phyloP scores from a whole-genome alignment of 2,797 vertebrate genomes.

The Oryzias sinensis region DNA sequence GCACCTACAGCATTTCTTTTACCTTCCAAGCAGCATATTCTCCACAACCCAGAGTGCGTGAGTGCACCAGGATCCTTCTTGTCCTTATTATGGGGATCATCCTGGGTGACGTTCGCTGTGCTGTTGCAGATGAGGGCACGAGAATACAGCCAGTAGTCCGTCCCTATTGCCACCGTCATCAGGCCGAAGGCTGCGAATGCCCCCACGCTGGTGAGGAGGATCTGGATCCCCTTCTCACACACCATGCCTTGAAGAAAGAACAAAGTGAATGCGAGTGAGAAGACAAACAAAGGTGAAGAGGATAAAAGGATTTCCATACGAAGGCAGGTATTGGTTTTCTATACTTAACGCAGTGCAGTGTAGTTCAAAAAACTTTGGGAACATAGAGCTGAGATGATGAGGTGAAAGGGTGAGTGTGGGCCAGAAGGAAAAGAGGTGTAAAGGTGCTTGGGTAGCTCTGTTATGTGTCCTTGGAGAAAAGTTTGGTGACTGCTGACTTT shows the following conservation, averaged over 20 bases:
- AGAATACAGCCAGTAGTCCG: constrained; percentile 95
- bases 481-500: constrained; percentile 68
- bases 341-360: constrained; percentile 8
- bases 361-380: constrained; percentile 16
- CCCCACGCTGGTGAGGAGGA: constrained; percentile 91
- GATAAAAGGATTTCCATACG: not conserved
- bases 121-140: constrained; percentile 92
- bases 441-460: constrained; percentile 44
- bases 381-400: constrained; percentile 35
- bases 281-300: not conserved
- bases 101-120: constrained; percentile 84
- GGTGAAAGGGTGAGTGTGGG: constrained; percentile 10
- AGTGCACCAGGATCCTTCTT: constrained; percentile 91
- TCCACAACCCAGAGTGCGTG: constrained; percentile 93
- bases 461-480: constrained; percentile 71
- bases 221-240: constrained; percentile 94
- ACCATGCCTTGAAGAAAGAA: constrained; percentile 78
- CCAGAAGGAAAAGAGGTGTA: constrained; percentile 16
- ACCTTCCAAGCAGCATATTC: constrained; percentile 96
- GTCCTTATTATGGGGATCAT: constrained; percentile 85
- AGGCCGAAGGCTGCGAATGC: constrained; percentile 93
- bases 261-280: constrained; percentile 28
- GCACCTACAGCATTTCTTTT: constrained; percentile 17
- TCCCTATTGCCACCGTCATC: constrained; percentile 96
- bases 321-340: not conserved